Evolutionary conservation across 2,113 vertebrate species (phyloP), one percentile per base, ranked within the genome.

Genomic region (Platysteira castanea): DNA sequence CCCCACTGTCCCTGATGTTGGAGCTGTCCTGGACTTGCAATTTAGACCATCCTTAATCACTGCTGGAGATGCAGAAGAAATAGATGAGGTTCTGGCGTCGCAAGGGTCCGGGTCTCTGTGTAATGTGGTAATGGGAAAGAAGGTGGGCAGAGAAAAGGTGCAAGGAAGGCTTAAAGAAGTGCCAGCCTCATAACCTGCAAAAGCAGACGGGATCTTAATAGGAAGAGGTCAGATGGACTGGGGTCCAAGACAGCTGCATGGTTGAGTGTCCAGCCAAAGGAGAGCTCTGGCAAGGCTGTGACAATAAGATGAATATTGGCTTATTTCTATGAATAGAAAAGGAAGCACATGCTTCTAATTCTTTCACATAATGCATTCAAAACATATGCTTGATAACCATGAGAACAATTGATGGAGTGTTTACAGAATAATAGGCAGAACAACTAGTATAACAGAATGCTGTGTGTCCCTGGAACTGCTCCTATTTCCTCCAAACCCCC

Each of bases 361-460:
- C 64, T 90, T 86, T 80, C 52, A 49, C 52, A 87, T 28, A 95
- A 95, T 78, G 17, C 35, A 67, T 95, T 92, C 76, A 70, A 77
- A 96, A 68, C 76, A 77, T 85, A 92, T 54, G 63, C 79, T 90
- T 95, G 71, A 88, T 90, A 95, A 77, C 35, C 33, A 50, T 8
- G 35, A 86, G 88, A 94, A 84, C 50, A 70, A 74, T 81, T 86
- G 68, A 76, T 80, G 42, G 61, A 69, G 63, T 83, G 60, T 86
- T 92, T 89, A 57, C 54, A 90, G 94, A 84, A 86, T 59, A 95
- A 95, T 84, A 84, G 67, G 50, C 78, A 90, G 83, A 93, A 63
- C 46, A 88, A 85, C 85, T 81, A 88, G 87, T 84, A 88, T 30
- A 91, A 56, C 56, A 84, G 90, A 89, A 75, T 4, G 39, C 30